These are phyloP conservation scores for Amblyraja radiata DNA, from an alignment of 2,797 vertebrate genomes.

Conservation along the genomic window DNA sequence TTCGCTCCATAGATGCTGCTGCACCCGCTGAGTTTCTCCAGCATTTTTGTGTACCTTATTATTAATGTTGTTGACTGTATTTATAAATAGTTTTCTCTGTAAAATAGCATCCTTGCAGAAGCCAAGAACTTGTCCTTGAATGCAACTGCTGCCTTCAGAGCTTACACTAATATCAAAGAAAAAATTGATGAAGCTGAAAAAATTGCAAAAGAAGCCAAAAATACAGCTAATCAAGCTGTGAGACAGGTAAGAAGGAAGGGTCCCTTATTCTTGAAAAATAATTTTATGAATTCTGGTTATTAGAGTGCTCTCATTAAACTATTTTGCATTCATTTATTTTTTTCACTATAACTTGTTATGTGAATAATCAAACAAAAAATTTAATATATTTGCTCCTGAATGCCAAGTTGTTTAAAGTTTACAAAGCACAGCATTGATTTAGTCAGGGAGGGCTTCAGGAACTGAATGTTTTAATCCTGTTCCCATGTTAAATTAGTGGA, in stretches of 20 bases:
- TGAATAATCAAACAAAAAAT: background rate
- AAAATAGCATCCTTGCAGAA: conserved; percentile 80
- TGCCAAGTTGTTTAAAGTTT: background rate
- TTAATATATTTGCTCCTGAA: too few relatives aligned
- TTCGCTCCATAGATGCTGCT: too few relatives aligned
- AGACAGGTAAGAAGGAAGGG: conserved; percentile 59
- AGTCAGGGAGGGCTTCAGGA: background rate
- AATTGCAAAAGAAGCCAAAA: conserved; percentile 74
- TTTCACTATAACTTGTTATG: too few relatives aligned
- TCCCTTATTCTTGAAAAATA: background rate
- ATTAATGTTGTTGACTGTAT: background rate
- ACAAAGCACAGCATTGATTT: background rate
- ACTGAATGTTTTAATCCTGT: background rate
- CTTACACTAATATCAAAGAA: conserved; percentile 90
- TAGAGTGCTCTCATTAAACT: background rate
- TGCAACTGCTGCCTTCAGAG: conserved; percentile 88
- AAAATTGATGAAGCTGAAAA: conserved; percentile 78
- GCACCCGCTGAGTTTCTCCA: too few relatives aligned
- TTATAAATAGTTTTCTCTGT: conserved; percentile 37
- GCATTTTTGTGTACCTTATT: too few relatives aligned
- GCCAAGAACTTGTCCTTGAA: conserved; percentile 95
- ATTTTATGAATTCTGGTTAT: background rate
- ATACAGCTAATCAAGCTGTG: conserved; percentile 71
- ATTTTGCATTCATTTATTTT: background rate
- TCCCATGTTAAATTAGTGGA: background rate